phyloP scores from a whole-genome alignment of 2,888 invertebrate species.

The Clepsis dumicolana region DNA sequence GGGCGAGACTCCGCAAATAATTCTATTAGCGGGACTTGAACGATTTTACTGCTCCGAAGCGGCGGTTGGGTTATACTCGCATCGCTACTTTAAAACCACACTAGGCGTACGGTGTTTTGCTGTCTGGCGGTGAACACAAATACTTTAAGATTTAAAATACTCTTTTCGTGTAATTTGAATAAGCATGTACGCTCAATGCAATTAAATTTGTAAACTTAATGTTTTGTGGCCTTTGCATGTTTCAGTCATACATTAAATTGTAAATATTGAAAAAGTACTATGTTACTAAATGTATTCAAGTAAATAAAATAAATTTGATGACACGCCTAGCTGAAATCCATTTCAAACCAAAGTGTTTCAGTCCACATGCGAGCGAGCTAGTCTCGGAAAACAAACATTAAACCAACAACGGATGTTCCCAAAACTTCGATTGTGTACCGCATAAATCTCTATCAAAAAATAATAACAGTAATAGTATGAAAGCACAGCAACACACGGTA shows the following conservation, averaged over 20 bases:
- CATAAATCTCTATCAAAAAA: conserved; percentile 51
- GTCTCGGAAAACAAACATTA: conserved; percentile 3
- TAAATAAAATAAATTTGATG: neutral
- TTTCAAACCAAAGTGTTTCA: neutral
- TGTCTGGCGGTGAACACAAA: neutral
- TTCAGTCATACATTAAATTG: too few species aligned
- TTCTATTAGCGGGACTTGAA: conserved; percentile 44
- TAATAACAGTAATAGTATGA: conserved; percentile 51
- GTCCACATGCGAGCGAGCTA: neutral
- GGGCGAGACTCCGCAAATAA: conserved; percentile 47
- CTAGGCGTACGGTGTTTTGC: neutral
- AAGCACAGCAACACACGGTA: conserved; percentile 65
- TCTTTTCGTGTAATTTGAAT: neutral
- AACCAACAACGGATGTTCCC: conserved; percentile 12
- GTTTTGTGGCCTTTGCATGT: neutral
- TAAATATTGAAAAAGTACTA: too few species aligned
- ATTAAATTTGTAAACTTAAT: too few species aligned
- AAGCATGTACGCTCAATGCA: too few species aligned
- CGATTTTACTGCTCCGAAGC: conserved; percentile 16
- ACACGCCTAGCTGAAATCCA: neutral
- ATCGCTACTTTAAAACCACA: conserved; percentile 23
- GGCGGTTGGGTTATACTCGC: conserved; percentile 9
- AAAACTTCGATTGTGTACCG: conserved; percentile 35
- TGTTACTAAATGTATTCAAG: neutral
- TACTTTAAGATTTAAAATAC: neutral